Conservation (phyloP, 2,888 invertebrate genomes). For the Actias luna region DNA sequence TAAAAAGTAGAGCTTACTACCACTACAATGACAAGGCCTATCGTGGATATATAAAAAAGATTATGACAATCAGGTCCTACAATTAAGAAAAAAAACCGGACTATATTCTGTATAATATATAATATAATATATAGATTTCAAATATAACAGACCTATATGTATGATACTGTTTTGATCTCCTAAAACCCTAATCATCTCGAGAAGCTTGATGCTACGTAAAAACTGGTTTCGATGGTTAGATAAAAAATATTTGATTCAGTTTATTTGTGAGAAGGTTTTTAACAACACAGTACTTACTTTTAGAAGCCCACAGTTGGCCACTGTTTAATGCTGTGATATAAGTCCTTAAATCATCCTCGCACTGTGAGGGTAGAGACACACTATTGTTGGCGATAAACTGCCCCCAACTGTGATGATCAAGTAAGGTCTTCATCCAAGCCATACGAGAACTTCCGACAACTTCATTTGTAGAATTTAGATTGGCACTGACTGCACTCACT, state of each 20-base stretch:
- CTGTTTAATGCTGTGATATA: constrained; percentile 81
- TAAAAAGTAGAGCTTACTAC: too few species aligned
- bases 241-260: background rate
- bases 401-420: constrained; percentile 84
- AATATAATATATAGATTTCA: too few species aligned
- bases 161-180: background rate
- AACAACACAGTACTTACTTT: constrained; percentile 83
- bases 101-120: too few species aligned
- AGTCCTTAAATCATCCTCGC: constrained; percentile 82
- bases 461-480: constrained; percentile 51
- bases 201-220: background rate
- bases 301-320: constrained; percentile 89
- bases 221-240: background rate
- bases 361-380: constrained; percentile 52
- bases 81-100: too few species aligned
- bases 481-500: constrained; percentile 68
- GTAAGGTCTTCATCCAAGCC: constrained; percentile 84
- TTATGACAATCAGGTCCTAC: too few species aligned
- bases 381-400: constrained; percentile 71
- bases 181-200: background rate
- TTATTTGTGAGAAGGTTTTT: background rate
- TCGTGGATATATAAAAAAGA: too few species aligned
- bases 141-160: too few species aligned
- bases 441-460: constrained; percentile 66
- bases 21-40: too few species aligned